phyloP scores from a whole-genome alignment of 1,140 invertebrate genomes.

The Episyrphus balteatus region DNA sequence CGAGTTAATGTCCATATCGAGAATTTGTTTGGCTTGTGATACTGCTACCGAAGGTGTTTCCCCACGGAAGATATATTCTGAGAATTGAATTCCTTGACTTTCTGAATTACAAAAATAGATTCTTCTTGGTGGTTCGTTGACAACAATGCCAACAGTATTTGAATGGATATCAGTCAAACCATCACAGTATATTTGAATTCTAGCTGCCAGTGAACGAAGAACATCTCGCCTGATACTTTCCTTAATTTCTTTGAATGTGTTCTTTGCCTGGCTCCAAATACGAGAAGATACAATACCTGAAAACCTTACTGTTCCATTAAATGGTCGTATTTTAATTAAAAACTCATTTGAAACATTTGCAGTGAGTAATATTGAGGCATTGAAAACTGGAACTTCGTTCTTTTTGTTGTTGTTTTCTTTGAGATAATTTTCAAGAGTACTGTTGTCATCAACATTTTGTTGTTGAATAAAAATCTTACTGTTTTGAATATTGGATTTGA shows the following conservation, averaged over 20 bases:
- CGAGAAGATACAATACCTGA: slow-evolving; percentile 25
- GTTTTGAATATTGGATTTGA: slow-evolving; percentile 21
- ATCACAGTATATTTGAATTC: slow-evolving; percentile 34
- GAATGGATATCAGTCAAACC: slow-evolving; percentile 29
- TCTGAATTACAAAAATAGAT: slow-evolving; percentile 18
- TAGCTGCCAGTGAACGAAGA: slow-evolving; percentile 26
- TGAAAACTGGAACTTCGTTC: slow-evolving; percentile 11
- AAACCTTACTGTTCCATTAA: slow-evolving; percentile 23
- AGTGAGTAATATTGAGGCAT: slow-evolving; percentile 24
- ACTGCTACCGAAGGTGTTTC: slow-evolving; percentile 29
- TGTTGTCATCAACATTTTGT: slow-evolving; percentile 22
- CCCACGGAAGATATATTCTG: slow-evolving; percentile 31
- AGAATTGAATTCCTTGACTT: slow-evolving; percentile 22
- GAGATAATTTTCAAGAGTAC: slow-evolving; percentile 23
- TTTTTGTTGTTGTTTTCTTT: slow-evolving; percentile 19
- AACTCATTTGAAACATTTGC: slow-evolving; percentile 15
- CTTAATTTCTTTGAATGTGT: slow-evolving; percentile 27
- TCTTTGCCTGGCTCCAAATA: slow-evolving; percentile 24
- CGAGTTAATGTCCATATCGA: slow-evolving; percentile 26
- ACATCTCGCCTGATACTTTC: slow-evolving; percentile 29
- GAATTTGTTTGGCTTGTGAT: slow-evolving; percentile 29
- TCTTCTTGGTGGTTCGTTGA: slow-evolving; percentile 28
- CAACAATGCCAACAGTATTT: slow-evolving; percentile 20
- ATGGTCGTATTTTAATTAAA: slow-evolving; percentile 21
- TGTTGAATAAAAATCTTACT: slow-evolving; percentile 31